Evolutionary conservation across 2,113 vertebrate species (phyloP), one percentile per base, ranked within the genome.

Genomic region (Eubucco bourcierii): DNA sequence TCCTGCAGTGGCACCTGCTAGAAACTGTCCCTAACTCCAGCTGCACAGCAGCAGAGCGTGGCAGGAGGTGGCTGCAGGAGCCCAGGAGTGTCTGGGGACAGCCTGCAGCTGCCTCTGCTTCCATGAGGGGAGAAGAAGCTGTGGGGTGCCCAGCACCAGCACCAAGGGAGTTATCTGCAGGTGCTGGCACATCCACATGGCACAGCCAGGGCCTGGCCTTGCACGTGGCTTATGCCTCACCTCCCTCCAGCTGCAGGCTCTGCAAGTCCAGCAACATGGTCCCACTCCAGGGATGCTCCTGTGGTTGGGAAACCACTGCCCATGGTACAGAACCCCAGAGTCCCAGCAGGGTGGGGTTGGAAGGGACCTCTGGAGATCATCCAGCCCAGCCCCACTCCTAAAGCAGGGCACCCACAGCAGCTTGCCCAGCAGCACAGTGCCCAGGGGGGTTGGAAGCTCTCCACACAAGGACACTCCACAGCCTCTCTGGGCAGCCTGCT

Each of bases 141-240:
- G 0, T 31, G 6, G 52, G 74, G 14, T 2, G 2, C 6, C 12
- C 50, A 53, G 27, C 33, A 37, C 75, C 53, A 33, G 0, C 3
- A 28, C 55, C 72, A 79, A 37, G 37, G 50, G 34, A 56, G 37
- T 16, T 18, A 29, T 17, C 44, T 31, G 11, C 16, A 12, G 55
- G 24, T 17, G 17, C 34, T 19, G n/a, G 15, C 41, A 21, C 41
- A 41, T 39, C 59, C 2, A 2, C 9, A 5, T 0, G 4, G 60
- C 39, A n/a, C 53, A 67, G 66, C 24, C 41, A 20, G 67, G 24
- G 39, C 61, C 47, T 46, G 47, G 60, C 41, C 59, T 50, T 0
- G 0, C 39, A 28, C 6, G 1, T 4, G 25, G 47, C 39, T 61
- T 4, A 2, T 12, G 33, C 56, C 46, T 0, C 1, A 15, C 31